These are phyloP conservation scores for Dendrocopos noguchii DNA, from an alignment of 2,113 vertebrate genomes.

Conservation along the genomic window DNA sequence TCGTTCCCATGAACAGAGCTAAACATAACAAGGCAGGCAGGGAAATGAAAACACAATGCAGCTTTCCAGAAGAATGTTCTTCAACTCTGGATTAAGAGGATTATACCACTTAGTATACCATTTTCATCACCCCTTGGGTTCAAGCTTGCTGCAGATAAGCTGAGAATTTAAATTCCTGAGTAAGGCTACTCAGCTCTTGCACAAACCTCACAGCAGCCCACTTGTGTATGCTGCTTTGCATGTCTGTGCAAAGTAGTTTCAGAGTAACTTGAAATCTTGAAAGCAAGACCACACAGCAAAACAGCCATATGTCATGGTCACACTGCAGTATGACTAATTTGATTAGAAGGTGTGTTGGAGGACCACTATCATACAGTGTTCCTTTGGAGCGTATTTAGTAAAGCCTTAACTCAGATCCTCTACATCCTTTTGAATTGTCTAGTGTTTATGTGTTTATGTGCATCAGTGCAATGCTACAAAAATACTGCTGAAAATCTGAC, in stretches of 20 bases:
- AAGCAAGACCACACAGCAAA: background rate
- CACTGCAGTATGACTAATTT: background rate
- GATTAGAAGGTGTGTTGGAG: background rate
- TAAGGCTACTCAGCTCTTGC: slow-evolving; percentile 10
- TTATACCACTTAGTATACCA: slow-evolving; percentile 20
- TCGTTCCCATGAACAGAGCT: background rate
- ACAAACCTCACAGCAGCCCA: background rate
- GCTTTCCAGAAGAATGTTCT: slow-evolving; percentile 24
- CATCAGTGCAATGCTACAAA: background rate
- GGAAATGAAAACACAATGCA: slow-evolving; percentile 26
- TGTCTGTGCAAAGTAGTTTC: background rate
- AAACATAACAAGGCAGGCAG: background rate
- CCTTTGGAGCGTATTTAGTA: background rate
- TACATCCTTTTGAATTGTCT: background rate
- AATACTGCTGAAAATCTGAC: background rate
- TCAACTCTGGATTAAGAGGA: slow-evolving; percentile 39
- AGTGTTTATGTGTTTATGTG: background rate
- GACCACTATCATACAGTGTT: background rate
- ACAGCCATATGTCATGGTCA: background rate
- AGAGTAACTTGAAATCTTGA: background rate
- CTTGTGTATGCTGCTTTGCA: background rate
- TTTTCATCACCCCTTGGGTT: slow-evolving; percentile 11
- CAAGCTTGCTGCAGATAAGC: slow-evolving; percentile 32
- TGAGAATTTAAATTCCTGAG: slow-evolving; percentile 18
- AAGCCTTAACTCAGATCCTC: background rate